Evolutionary conservation across 2,888 invertebrate genomes (phyloP).

Genomic region (Glyphotaelius pellucidus): DNA sequence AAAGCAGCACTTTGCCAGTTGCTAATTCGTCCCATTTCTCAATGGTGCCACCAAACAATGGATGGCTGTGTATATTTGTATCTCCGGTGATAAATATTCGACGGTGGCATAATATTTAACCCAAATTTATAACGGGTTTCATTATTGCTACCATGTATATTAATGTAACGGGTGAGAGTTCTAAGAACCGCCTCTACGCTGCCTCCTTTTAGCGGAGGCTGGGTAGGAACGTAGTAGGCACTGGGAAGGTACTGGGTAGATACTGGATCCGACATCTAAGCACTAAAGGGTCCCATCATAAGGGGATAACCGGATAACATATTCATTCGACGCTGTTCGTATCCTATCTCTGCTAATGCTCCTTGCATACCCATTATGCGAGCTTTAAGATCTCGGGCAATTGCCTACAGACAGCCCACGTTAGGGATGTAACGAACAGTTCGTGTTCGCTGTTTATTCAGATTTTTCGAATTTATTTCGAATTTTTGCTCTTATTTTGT

Average conservation of each 20-base stretch:
- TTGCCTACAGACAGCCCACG: neutral
- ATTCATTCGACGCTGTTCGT: neutral
- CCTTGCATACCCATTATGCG: neutral
- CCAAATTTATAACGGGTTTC: slow-evolving; percentile 54
- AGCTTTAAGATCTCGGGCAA: neutral
- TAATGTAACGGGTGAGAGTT: slow-evolving; percentile 46
- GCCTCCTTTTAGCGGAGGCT: neutral
- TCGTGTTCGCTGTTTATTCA: neutral
- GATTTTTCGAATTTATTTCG: neutral
- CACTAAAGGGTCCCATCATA: slow-evolving; percentile 9
- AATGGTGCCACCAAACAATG: neutral
- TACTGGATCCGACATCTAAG: neutral
- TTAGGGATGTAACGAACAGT: neutral
- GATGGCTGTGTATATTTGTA: slow-evolving; percentile 7
- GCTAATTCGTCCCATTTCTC: neutral
- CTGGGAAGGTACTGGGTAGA: neutral
- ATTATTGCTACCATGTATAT: slow-evolving; percentile 53
- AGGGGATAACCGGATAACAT: slow-evolving; percentile 12
- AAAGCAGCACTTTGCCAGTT: neutral
- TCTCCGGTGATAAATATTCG: slow-evolving; percentile 31
- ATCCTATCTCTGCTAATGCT: neutral
- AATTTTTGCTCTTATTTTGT: neutral
- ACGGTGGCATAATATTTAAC: slow-evolving; percentile 66
- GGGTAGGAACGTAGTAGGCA: neutral
- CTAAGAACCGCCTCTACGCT: slow-evolving; percentile 28